Conservation (phyloP, 2,797 vertebrate species). For the Sebastes flavidus region DNA sequence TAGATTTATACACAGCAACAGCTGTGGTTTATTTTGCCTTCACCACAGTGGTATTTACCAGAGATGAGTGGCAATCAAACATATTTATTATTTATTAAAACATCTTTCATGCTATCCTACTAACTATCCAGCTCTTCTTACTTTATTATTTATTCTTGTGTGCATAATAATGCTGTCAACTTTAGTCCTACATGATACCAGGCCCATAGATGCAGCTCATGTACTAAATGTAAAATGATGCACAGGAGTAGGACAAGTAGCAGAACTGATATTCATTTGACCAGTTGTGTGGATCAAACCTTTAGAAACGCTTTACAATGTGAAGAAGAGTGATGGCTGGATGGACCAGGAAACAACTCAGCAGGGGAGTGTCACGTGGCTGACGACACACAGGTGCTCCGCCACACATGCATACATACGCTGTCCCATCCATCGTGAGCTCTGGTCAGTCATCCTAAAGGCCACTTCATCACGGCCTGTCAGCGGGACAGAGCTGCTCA, state of each 20-base stretch:
- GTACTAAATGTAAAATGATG: not conserved
- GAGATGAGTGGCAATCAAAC: not conserved
- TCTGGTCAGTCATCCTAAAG: slow-evolving; percentile 53
- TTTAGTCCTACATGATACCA: not conserved
- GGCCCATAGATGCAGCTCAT: not conserved
- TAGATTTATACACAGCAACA: not conserved
- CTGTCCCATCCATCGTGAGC: slow-evolving; percentile 65
- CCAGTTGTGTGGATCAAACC: not conserved
- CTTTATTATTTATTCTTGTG: too few species aligned
- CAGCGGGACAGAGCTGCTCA: slow-evolving; percentile 52
- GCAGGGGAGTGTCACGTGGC: slow-evolving; percentile 40
- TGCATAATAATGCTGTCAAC: not conserved
- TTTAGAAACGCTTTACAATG: slow-evolving; percentile 20
- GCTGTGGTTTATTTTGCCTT: not conserved
- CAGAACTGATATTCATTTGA: not conserved
- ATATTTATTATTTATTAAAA: not conserved
- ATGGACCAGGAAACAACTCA: slow-evolving; percentile 42
- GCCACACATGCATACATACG: slow-evolving; percentile 29
- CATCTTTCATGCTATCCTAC: not conserved
- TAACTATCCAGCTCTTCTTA: not conserved
- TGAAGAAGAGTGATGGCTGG: slow-evolving; percentile 47
- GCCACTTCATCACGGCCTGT: slow-evolving; percentile 70
- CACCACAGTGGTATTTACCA: not conserved
- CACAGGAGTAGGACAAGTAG: not conserved
- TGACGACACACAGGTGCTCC: slow-evolving; percentile 62